Evolutionary conservation across 2,888 invertebrate species (phyloP).

Genomic region (Ophion obscuratus): DNA sequence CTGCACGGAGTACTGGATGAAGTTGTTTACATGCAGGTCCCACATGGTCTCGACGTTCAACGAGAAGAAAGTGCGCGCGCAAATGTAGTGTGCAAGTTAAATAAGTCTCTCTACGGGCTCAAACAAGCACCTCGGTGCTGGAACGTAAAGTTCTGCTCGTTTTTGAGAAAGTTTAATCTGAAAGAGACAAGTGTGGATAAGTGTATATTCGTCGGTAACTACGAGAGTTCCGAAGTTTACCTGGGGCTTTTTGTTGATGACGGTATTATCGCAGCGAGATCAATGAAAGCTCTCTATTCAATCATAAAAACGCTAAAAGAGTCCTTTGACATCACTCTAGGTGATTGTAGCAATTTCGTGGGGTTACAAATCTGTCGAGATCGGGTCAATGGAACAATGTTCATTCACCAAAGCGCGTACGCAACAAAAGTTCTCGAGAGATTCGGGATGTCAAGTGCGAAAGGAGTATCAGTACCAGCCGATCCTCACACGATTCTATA

Average conservation of each 20-base stretch:
- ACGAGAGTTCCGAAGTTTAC: too few relatives aligned
- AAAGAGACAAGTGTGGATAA: too few relatives aligned
- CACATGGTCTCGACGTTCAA: slow-evolving; percentile 5
- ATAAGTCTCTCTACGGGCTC: slow-evolving; percentile 76
- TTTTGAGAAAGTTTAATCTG: too few relatives aligned
- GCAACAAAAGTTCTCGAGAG: too few relatives aligned
- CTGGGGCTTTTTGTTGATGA: background rate
- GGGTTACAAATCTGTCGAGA: too few relatives aligned
- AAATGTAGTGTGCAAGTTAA: slow-evolving; percentile 69
- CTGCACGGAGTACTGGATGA: too few relatives aligned
- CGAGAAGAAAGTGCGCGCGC: slow-evolving; percentile 56
- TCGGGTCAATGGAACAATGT: too few relatives aligned
- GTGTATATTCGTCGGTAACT: too few relatives aligned
- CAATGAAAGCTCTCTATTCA: background rate
- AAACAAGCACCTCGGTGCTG: slow-evolving; percentile 71
- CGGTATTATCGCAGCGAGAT: slow-evolving; percentile 27
- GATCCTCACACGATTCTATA: slow-evolving; percentile 53
- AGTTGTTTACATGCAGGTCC: too few relatives aligned
- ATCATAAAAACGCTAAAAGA: slow-evolving; percentile 51
- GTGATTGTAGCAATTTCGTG: slow-evolving; percentile 51
- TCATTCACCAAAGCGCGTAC: too few relatives aligned
- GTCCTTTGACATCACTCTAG: slow-evolving; percentile 41
- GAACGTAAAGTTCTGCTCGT: background rate
- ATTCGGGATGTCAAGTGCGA: too few relatives aligned
- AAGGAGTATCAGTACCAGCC: slow-evolving; percentile 39